Conservation (phyloP, 1,140 invertebrate species). For the Conus ventricosus region DNA sequence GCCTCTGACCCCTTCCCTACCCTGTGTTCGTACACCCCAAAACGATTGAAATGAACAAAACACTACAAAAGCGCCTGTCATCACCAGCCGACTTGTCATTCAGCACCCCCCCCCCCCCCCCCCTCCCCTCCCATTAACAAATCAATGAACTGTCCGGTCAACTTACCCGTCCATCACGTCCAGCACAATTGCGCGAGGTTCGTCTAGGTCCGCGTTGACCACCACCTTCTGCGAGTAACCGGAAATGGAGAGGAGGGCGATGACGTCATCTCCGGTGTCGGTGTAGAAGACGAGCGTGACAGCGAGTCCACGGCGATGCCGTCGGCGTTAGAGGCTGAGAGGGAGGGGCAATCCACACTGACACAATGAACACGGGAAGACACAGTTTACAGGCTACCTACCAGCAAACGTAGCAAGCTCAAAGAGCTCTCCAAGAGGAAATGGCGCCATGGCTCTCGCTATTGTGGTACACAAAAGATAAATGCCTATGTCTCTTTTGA, state of each 20-base stretch:
- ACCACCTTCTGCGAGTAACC: slow-evolving; percentile 82
- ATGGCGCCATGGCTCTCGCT: too few species aligned
- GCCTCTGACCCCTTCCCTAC: too few species aligned
- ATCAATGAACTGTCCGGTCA: too few species aligned
- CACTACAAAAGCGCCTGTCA: too few species aligned
- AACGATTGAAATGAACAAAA: too few species aligned
- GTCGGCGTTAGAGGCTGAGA: slow-evolving; percentile 52
- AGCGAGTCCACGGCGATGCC: slow-evolving; percentile 61
- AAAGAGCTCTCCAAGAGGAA: neutral
- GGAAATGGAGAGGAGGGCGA: slow-evolving; percentile 56
- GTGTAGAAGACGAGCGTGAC: slow-evolving; percentile 61
- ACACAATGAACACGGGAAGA: neutral
- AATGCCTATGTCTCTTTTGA: too few species aligned
- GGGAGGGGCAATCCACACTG: neutral
- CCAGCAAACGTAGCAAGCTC: neutral
- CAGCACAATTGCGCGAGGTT: slow-evolving; percentile 94
- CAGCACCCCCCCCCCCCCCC: too few species aligned
- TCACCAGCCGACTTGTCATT: too few species aligned
- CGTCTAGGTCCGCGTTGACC: slow-evolving; percentile 88
- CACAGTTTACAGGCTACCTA: neutral
- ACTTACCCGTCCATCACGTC: slow-evolving; percentile 81
- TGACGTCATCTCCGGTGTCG: slow-evolving; percentile 60
- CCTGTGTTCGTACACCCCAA: too few species aligned
- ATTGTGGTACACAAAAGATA: too few species aligned
- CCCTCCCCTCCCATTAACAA: neutral